A percentile compares a stretch with the other conserved stretches of the same genome.
Evolutionary conservation across 2,888 invertebrate species (phyloP).

Genomic region (Scaptomyza parva): DNA sequence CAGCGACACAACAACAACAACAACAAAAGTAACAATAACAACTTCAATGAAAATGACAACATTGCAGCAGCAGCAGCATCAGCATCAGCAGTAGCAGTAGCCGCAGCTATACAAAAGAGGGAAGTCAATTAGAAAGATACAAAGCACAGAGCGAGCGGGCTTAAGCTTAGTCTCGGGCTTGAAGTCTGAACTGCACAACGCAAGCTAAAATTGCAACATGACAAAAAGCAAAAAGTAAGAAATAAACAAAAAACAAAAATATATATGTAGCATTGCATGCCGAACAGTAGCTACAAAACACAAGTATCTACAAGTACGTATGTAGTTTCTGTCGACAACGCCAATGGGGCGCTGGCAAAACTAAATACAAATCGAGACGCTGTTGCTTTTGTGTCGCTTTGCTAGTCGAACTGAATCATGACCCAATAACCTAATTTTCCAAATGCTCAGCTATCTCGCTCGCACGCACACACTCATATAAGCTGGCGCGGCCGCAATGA

Average conservation of each 20-base stretch:
- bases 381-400: slow-evolving; percentile 65
- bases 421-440: slow-evolving; percentile 82
- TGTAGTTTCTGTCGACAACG: slow-evolving; percentile 54
- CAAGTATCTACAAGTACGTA: slow-evolving; percentile 66
- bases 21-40: slow-evolving; percentile 37
- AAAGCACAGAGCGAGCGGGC: slow-evolving; percentile 53
- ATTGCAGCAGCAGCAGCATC: slow-evolving; percentile 24
- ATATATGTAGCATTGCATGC: slow-evolving; percentile 45
- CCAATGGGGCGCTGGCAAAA: slow-evolving; percentile 58
- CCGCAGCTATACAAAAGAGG: slow-evolving; percentile 72
- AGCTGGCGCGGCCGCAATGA: slow-evolving; percentile 57
- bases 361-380: slow-evolving; percentile 77
- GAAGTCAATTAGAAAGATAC: slow-evolving; percentile 79
- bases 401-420: slow-evolving; percentile 82
- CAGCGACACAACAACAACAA: slow-evolving; percentile 52
- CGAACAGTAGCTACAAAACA: slow-evolving; percentile 73
- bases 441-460: slow-evolving; percentile 58
- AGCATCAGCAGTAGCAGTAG: background rate
- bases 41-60: slow-evolving; percentile 62
- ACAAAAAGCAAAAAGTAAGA: slow-evolving; percentile 14
- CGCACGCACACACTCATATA: slow-evolving; percentile 15
- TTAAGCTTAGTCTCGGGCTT: slow-evolving; percentile 8
- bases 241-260: slow-evolving; percentile 1
- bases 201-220: slow-evolving; percentile 63
- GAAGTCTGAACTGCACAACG: slow-evolving; percentile 47